Evolutionary conservation across 2,888 invertebrate genomes (phyloP).

Genomic region (Ophioninae sp.): DNA sequence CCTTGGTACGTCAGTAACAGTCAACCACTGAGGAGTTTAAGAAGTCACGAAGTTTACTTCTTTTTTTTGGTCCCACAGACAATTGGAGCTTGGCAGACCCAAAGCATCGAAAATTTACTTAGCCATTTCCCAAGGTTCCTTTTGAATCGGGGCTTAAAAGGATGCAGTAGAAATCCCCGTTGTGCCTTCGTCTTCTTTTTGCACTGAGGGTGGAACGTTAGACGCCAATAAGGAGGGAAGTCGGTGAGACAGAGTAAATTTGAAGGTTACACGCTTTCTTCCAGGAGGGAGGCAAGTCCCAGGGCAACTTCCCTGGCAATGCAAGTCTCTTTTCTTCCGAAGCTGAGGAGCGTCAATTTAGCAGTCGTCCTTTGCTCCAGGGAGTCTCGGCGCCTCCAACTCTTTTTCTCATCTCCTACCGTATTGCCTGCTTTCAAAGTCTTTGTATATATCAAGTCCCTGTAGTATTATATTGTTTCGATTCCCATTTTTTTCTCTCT

Average conservation of each 20-base stretch:
- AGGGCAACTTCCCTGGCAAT: conserved; percentile 41
- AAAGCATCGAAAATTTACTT: conserved; percentile 1
- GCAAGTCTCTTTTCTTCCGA: conserved; percentile 50
- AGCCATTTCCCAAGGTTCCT: not conserved
- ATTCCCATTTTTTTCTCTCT: conserved; percentile 5
- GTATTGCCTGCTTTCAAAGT: conserved; percentile 42
- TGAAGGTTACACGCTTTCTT: conserved; percentile 57
- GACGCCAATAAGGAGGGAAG: conserved; percentile 22
- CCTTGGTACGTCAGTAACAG: not conserved
- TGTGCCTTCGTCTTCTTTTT: conserved; percentile 11
- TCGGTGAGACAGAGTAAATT: conserved; percentile 53
- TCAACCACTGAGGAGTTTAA: not conserved
- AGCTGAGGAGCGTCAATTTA: conserved; percentile 59
- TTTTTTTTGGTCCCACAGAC: not conserved
- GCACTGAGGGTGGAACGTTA: conserved; percentile 26
- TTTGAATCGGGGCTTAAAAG: not conserved
- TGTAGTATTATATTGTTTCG: conserved; percentile 42
- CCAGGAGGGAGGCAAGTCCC: conserved; percentile 46
- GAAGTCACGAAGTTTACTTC: not conserved
- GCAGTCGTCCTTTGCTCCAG: conserved; percentile 54
- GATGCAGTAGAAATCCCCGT: conserved; percentile 10
- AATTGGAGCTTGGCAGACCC: not conserved
- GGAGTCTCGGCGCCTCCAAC: conserved; percentile 42
- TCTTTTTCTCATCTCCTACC: conserved; percentile 33
- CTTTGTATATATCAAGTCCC: conserved; percentile 47